Base-by-base conservation (phyloP, 2,113 vertebrate species). In the Rhizomys pruinosus region DNA sequence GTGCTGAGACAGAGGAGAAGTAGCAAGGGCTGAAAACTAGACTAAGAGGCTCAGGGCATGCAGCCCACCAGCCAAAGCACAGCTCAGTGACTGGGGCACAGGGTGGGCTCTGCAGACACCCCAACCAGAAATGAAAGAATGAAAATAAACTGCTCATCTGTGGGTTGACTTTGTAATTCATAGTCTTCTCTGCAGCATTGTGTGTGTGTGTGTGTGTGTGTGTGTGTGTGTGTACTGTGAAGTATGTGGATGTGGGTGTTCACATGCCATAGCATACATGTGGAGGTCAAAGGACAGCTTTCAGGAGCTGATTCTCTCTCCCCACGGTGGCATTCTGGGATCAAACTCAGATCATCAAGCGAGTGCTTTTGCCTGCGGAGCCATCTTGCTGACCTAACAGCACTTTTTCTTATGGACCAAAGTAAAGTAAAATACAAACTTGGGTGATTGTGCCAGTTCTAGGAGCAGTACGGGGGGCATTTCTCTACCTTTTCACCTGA, bases 401-500 rank as follows among this genome's bases (percentile, higher is more conserved):
- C 39, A 25, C 39, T 91, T 47, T 27, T 37, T 15, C 55, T 73
- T 34, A 57, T 4, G 7, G 44, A 52, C 22, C 22, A 32, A 42
- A 27, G 22, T 39, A 39, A 52, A 47, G 68, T 37, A 39, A 44
- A 88, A 32, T n/a, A 42, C 69, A 7, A 44, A 63, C 16, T 34
- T n/a, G 6, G 7, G 25, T 7, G 27, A n/a, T 1, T 3, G 2
- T 3, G 4, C 22, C 23, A 6, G 25, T 32, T 57, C 15, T 44
- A 55, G 3, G 0, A 0, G 0, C 17, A 27, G 4, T 34, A 1
- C 0, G 7, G 0, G 6, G 20, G 22, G 7, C 19, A 15, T 37
- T 23, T 32, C 8, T 5, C 12, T 22, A 16, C 20, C 22, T 39
- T 84, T n/a, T 39, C 9, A 12, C 79, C 39, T 2, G 3, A 27